Evolutionary conservation across 2,888 invertebrate species (phyloP).

Genomic region (Phorcus lineatus): DNA sequence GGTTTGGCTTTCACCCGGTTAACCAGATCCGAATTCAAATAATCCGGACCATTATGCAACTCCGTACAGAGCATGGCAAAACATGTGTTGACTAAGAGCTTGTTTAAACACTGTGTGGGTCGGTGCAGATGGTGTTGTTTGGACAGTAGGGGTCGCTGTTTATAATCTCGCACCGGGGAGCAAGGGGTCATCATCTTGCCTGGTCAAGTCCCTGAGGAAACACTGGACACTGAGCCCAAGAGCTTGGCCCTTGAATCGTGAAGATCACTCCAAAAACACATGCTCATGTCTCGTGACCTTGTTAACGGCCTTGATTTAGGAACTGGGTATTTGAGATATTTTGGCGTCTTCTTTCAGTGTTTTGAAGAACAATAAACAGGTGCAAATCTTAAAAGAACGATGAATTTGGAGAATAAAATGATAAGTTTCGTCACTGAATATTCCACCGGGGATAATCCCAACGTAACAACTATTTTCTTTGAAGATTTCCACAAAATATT

Average conservation of each 20-base stretch:
- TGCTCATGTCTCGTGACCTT: neutral
- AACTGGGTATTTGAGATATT: too few relatives aligned
- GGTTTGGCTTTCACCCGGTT: neutral
- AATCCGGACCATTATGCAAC: constrained; percentile 4
- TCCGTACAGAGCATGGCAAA: constrained; percentile 2
- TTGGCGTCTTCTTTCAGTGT: too few relatives aligned
- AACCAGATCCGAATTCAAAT: constrained; percentile 7
- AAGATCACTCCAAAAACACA: constrained; percentile 17
- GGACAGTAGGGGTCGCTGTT: constrained; percentile 10
- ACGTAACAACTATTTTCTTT: too few relatives aligned
- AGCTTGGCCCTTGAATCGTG: neutral
- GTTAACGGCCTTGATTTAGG: neutral
- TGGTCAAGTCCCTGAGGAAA: constrained; percentile 22
- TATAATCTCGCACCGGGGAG: constrained; percentile 1
- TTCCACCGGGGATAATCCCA: too few relatives aligned
- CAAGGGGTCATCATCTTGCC: constrained; percentile 1
- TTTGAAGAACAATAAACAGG: too few relatives aligned
- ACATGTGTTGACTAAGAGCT: constrained; percentile 11
- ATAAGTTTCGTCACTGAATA: too few relatives aligned
- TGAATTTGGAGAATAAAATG: too few relatives aligned
- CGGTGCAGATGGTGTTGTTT: constrained; percentile 20
- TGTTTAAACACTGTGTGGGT: constrained; percentile 1
- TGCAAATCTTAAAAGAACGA: too few relatives aligned
- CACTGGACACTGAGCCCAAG: neutral
- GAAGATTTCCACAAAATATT: too few relatives aligned